Evolutionary conservation across 2,888 invertebrate genomes (phyloP).

Genomic region (Epistrophe grossulariae): DNA sequence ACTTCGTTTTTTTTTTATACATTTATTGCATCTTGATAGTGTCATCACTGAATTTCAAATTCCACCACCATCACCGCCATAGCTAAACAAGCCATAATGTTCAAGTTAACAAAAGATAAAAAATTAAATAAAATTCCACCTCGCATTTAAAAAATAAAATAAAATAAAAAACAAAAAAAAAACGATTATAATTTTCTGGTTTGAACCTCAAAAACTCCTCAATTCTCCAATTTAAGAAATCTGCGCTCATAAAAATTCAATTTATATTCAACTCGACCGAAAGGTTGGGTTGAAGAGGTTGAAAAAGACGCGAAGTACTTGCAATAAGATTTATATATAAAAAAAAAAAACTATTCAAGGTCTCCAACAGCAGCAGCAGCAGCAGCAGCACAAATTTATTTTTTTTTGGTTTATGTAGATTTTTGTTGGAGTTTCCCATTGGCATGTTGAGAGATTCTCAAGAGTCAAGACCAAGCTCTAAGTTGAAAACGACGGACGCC

Average conservation of each 20-base stretch:
- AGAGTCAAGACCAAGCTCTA: constrained; percentile 73
- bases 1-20: constrained; percentile 16
- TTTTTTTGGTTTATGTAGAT: constrained; percentile 3
- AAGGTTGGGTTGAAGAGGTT: constrained; percentile 27
- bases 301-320: constrained; percentile 70
- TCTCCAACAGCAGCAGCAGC: constrained; percentile 49
- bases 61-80: constrained; percentile 36
- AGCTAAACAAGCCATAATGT: constrained; percentile 49
- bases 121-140: constrained; percentile 1
- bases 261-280: constrained; percentile 59
- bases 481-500: constrained; percentile 38
- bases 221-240: constrained; percentile 59
- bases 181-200: constrained; percentile 25
- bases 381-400: constrained; percentile 39
- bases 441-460: constrained; percentile 64
- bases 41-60: constrained; percentile 59
- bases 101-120: constrained; percentile 12
- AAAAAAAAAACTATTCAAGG: constrained; percentile 54
- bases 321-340: constrained; percentile 47
- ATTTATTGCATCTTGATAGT: constrained; percentile 59
- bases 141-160: constrained; percentile 9
- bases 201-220: constrained; percentile 37
- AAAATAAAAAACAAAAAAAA: too few species aligned
- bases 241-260: constrained; percentile 71
- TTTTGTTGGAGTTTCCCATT: constrained; percentile 60